These are phyloP conservation scores for Tribolium freemani DNA, from an alignment of 2,888 invertebrate genomes.

Conservation along the genomic window DNA sequence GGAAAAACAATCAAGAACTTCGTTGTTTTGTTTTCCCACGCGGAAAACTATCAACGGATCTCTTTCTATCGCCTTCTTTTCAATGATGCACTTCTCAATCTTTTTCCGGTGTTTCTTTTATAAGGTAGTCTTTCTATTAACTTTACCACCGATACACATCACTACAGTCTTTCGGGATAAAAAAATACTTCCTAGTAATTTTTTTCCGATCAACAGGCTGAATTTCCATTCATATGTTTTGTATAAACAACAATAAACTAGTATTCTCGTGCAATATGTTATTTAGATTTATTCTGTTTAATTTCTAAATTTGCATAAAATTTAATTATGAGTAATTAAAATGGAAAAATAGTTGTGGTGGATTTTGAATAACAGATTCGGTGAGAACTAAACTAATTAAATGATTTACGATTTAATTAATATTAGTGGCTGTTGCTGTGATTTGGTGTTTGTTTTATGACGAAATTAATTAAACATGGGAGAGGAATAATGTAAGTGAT, in stretches of 20 bases:
- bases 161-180: not conserved
- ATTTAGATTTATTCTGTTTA: not conserved
- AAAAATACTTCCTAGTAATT: not conserved
- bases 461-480: not conserved
- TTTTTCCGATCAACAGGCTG: not conserved
- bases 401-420: not conserved
- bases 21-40: conserved; percentile 46
- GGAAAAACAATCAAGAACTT: conserved; percentile 44
- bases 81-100: conserved; percentile 33
- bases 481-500: not conserved
- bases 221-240: not conserved
- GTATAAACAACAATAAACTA: not conserved
- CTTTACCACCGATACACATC: not conserved
- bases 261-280: not conserved
- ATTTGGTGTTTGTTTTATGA: too few relatives aligned
- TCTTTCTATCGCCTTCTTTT: conserved; percentile 40
- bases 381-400: not conserved
- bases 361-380: not conserved
- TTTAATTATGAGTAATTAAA: not conserved
- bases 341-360: not conserved
- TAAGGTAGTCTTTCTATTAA: conserved; percentile 31
- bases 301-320: not conserved
- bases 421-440: too few relatives aligned
- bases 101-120: conserved; percentile 35
- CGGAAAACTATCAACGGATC: conserved; percentile 45